These are phyloP conservation scores for Trissonchulus sp. DNA, from an alignment of 2,888 invertebrate genomes.

Conservation along the genomic window DNA sequence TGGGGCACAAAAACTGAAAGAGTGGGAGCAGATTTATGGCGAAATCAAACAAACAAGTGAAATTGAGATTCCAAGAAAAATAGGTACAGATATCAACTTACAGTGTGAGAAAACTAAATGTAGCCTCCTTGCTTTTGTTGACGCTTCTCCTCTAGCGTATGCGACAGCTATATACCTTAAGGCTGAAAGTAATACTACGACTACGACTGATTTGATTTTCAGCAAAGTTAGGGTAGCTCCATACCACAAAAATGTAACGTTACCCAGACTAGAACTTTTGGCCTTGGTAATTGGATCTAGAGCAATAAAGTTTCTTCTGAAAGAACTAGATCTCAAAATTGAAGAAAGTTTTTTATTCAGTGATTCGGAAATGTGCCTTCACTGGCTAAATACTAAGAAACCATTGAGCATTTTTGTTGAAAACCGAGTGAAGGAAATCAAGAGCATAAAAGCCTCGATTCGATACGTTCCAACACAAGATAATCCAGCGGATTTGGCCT, in stretches of 20 bases:
- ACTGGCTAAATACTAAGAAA: constrained; percentile 1
- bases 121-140: constrained; percentile 2
- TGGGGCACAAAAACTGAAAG: neutral
- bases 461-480: constrained; percentile 13
- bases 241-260: neutral
- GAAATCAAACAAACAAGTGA: neutral
- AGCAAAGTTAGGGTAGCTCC: constrained; percentile 15
- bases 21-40: constrained; percentile 3
- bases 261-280: constrained; percentile 12
- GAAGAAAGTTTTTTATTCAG: neutral
- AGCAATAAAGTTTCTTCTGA: too few species aligned
- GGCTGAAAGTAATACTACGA: neutral
- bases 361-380: constrained; percentile 1
- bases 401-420: constrained; percentile 21
- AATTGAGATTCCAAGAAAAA: constrained; percentile 7
- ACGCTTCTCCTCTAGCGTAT: constrained; percentile 1
- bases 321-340: too few species aligned
- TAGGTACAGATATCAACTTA: too few species aligned
- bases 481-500: constrained; percentile 17
- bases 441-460: constrained; percentile 2
- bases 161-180: constrained; percentile 22
- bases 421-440: constrained; percentile 18
- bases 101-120: too few species aligned
- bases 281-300: constrained; percentile 5
- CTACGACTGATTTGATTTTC: constrained; percentile 1